A percentile compares a stretch with the other conserved stretches of the same genome.
Evolutionary conservation across 2,888 invertebrate species (phyloP).

Genomic region (Trichogramma evanescens): DNA sequence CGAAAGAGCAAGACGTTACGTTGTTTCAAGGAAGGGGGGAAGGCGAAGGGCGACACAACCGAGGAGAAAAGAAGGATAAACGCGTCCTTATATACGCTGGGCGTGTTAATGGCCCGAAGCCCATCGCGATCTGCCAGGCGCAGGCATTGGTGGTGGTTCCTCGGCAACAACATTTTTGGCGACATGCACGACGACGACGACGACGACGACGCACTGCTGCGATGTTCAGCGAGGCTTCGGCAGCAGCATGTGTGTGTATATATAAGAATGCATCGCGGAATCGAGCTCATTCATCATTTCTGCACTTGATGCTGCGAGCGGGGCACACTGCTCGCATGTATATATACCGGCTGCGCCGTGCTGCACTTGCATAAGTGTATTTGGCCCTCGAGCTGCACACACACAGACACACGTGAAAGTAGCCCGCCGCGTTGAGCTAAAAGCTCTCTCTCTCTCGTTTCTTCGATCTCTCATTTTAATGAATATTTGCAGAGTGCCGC

Average conservation of each 20-base stretch:
- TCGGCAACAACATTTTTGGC: constrained; percentile 17
- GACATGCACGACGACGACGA: neutral
- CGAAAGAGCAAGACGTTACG: neutral
- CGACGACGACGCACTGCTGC: neutral
- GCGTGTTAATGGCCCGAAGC: too few relatives aligned
- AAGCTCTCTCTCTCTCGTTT: constrained; percentile 5
- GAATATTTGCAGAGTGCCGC: constrained; percentile 15
- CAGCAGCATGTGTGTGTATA: neutral
- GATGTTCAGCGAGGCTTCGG: constrained; percentile 4
- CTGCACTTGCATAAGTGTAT: neutral
- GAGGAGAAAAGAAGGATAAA: neutral
- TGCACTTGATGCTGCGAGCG: neutral
- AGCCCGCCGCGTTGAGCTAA: constrained; percentile 9
- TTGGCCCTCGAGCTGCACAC: constrained; percentile 4
- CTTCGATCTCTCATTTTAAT: constrained; percentile 18
- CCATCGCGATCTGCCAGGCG: too few relatives aligned
- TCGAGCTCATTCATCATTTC: constrained; percentile 14
- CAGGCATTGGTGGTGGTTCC: constrained; percentile 32
- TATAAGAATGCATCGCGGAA: neutral
- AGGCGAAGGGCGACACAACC: neutral
- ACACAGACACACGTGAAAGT: constrained; percentile 5
- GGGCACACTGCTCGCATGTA: neutral
- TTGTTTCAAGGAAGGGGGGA: neutral
- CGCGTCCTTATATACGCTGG: neutral
- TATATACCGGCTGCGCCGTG: neutral